Conservation (phyloP, 2,797 vertebrate genomes). For the Percopsis omiscomaycus region DNA sequence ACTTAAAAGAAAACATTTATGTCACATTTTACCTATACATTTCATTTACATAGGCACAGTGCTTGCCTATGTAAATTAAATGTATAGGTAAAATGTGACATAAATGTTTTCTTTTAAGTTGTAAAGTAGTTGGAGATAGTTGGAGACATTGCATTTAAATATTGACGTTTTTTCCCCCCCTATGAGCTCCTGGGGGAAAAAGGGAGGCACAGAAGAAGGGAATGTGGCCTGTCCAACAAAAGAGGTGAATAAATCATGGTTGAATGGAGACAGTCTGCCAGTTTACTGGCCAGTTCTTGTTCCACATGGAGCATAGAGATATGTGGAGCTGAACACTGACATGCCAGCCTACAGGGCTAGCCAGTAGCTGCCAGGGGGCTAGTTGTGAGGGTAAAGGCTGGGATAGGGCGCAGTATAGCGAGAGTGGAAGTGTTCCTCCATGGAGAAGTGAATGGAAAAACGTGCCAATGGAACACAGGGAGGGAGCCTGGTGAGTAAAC, state of each 20-base stretch:
- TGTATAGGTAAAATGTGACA: no score
- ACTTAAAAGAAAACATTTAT: no score
- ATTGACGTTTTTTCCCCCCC: no score
- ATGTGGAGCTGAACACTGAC: slow-evolving; percentile 1
- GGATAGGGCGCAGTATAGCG: slow-evolving; percentile 7
- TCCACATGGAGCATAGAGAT: slow-evolving; percentile 14
- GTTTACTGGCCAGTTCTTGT: slow-evolving; percentile 30
- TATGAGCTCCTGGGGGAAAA: neutral
- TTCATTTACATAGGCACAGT: no score
- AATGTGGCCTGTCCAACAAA: slow-evolving; percentile 16
- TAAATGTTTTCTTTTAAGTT: no score
- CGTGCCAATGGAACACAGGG: slow-evolving; percentile 74
- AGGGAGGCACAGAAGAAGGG: neutral
- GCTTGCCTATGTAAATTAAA: no score
- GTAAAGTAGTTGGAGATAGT: no score
- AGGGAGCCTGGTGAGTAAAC: slow-evolving; percentile 75
- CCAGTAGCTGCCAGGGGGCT: slow-evolving; percentile 12
- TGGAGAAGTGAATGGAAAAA: slow-evolving; percentile 74
- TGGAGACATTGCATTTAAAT: no score
- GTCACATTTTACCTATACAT: no score
- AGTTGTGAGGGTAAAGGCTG: slow-evolving; percentile 31
- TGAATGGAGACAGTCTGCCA: slow-evolving; percentile 40
- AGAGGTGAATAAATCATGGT: slow-evolving; percentile 29
- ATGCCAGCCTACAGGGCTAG: neutral
- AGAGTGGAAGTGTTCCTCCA: slow-evolving; percentile 28